These are phyloP conservation scores for Rhizoglyphus robini DNA, from an alignment of 1,140 invertebrate genomes.

Conservation along the genomic window DNA sequence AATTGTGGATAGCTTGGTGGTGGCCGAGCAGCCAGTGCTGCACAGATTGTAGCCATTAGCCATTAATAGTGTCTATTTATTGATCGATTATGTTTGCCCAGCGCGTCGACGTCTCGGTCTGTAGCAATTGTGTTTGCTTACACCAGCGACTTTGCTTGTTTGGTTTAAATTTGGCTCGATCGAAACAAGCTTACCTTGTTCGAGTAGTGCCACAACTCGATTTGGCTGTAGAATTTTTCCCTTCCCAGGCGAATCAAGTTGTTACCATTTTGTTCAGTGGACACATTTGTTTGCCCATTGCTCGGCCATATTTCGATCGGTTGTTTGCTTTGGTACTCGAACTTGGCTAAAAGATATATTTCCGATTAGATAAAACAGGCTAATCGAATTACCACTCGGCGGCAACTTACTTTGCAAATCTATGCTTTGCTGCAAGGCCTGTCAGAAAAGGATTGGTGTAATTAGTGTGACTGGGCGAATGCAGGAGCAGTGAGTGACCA, in stretches of 20 bases:
- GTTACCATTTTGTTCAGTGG: not conserved
- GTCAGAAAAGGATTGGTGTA: not conserved
- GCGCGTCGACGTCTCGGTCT: not conserved
- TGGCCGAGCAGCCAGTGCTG: too few relatives aligned
- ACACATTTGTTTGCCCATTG: not conserved
- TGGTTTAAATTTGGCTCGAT: not conserved
- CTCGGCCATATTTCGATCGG: not conserved
- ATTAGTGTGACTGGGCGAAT: not conserved
- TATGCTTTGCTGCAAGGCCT: conserved; percentile 2
- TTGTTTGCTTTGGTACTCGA: conserved; percentile 8
- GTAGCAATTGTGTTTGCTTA: not conserved
- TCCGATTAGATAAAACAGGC: not conserved
- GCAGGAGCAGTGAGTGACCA: not conserved
- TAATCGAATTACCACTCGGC: not conserved
- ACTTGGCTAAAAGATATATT: not conserved
- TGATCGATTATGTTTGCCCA: conserved; percentile 13
- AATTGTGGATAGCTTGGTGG: too few relatives aligned
- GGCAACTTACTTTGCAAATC: conserved; percentile 4
- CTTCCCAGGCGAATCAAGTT: not conserved
- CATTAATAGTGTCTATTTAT: not conserved
- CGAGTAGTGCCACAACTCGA: not conserved
- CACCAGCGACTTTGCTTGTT: not conserved
- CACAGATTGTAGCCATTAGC: too few relatives aligned
- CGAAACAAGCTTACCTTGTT: conserved; percentile 3
- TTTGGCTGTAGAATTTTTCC: not conserved